Evolutionary conservation across 2,888 invertebrate genomes (phyloP).

Genomic region (Nyleta sp.): DNA sequence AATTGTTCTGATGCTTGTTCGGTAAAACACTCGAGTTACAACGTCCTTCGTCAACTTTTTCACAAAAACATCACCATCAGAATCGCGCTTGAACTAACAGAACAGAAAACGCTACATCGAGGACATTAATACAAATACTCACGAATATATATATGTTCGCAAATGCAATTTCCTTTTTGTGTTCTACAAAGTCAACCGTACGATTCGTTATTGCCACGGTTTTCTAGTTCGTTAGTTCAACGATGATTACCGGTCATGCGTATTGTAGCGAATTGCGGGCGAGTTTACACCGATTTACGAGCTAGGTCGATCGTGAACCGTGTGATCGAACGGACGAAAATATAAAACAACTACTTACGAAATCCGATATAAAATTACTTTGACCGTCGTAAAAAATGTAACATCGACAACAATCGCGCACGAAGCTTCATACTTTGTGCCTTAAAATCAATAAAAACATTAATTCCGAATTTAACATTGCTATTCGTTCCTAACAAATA

Average conservation of each 20-base stretch:
- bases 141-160: background rate
- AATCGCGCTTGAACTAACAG: slow-evolving; percentile 45
- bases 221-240: slow-evolving; percentile 56
- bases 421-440: background rate
- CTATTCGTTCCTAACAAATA: slow-evolving; percentile 24
- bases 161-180: background rate
- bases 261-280: slow-evolving; percentile 32
- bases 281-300: slow-evolving; percentile 50
- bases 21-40: too few relatives aligned
- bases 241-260: slow-evolving; percentile 18
- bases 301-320: slow-evolving; percentile 1
- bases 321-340: too few relatives aligned
- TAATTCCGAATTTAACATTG: slow-evolving; percentile 42
- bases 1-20: too few relatives aligned
- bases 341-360: too few relatives aligned
- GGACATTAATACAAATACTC: slow-evolving; percentile 19
- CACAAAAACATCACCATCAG: slow-evolving; percentile 39
- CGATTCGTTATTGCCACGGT: slow-evolving; percentile 16
- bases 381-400: background rate
- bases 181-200: slow-evolving; percentile 27
- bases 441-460: slow-evolving; percentile 28
- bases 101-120: slow-evolving; percentile 43
- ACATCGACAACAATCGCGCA: slow-evolving; percentile 33
- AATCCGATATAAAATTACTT: too few relatives aligned
- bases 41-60: slow-evolving; percentile 49